These are phyloP conservation scores for cattle (Bos taurus) DNA, from an alignment of 2,113 vertebrate genomes.

Conservation along the genomic window DNA sequence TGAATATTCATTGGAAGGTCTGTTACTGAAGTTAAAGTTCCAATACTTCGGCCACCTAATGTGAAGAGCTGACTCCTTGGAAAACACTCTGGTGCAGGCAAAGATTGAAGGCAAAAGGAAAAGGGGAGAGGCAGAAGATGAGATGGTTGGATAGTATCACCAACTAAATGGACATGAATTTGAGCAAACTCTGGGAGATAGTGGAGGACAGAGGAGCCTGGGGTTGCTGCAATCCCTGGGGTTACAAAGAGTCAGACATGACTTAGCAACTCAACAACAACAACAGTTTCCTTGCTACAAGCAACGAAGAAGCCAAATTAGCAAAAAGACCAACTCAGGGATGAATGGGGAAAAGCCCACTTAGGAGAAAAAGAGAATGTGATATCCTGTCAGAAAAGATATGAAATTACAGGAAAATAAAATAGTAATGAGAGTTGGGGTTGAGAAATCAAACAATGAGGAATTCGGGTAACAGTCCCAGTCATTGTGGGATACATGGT, in stretches of 20 bases:
- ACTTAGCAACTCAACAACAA: background rate
- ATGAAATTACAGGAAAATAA: background rate
- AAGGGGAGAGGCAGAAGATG: background rate
- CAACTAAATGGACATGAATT: background rate
- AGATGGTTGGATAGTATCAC: background rate
- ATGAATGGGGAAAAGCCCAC: background rate
- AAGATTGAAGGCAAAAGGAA: background rate
- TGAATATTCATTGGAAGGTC: background rate
- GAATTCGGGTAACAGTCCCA: background rate
- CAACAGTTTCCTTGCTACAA: background rate
- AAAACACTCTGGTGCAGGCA: background rate
- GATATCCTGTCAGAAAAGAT: background rate
- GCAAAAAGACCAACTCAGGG: background rate
- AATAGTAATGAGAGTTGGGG: background rate
- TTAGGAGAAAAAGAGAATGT: background rate
- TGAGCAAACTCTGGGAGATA: background rate
- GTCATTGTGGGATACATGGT: accelerated
- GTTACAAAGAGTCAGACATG: background rate
- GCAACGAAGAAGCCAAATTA: background rate
- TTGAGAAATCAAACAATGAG: background rate
- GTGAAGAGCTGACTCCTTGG: background rate
- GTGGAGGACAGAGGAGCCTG: background rate
- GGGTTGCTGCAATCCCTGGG: background rate
- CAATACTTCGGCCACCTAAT: background rate
- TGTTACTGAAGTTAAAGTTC: background rate